Percentiles rank a stretch among this genome's conserved stretches.
phyloP scores from a whole-genome alignment of 2,888 invertebrate genomes.

The Drosophila mimica region DNA sequence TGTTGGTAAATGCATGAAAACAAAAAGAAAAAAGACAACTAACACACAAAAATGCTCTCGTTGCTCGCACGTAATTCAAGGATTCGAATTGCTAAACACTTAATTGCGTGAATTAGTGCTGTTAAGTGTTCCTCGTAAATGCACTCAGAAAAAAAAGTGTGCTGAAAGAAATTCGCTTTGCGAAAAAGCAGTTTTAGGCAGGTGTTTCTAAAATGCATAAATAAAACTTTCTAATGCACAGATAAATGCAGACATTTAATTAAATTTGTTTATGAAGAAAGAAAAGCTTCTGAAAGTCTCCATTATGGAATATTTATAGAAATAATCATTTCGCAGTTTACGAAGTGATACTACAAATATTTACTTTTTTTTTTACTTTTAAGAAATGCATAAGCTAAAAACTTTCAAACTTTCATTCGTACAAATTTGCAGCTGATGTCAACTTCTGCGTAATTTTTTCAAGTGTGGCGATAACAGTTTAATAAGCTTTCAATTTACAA shows the following conservation, averaged over 20 bases:
- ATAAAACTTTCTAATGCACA: background rate
- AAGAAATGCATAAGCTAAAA: background rate
- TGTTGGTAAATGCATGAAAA: slow-evolving; percentile 46
- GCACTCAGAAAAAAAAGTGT: background rate
- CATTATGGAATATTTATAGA: background rate
- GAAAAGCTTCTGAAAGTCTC: background rate
- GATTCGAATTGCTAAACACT: slow-evolving; percentile 33
- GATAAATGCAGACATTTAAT: background rate
- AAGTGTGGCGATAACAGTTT: background rate
- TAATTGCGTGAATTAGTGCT: background rate
- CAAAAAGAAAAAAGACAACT: slow-evolving; percentile 9
- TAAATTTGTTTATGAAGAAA: background rate
- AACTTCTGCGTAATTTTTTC: background rate
- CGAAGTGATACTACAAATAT: background rate
- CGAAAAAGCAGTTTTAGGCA: background rate
- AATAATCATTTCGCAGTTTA: too few species aligned
- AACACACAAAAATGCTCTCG: slow-evolving; percentile 29
- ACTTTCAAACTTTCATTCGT: too few species aligned
- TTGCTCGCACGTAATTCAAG: slow-evolving; percentile 55
- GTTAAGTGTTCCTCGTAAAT: background rate
- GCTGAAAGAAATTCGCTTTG: background rate
- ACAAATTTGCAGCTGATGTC: background rate
- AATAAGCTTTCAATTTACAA: background rate
- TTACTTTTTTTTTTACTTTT: background rate
- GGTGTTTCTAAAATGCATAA: background rate